Conservation (phyloP, 2,113 vertebrate genomes). For the Channa argus region DNA sequence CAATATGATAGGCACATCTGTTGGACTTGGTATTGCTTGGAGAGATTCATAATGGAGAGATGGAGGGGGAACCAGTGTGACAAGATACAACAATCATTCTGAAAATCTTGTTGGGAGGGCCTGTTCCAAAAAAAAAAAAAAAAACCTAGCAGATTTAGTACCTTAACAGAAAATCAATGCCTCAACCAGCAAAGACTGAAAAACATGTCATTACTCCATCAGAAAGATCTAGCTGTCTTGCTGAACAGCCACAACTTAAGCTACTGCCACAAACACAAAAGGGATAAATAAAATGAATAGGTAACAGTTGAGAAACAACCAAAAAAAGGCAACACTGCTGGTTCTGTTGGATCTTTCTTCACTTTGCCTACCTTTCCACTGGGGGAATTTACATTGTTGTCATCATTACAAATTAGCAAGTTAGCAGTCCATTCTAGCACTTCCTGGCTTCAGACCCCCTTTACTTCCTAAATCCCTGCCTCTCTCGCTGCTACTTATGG, state of each 20-base stretch:
- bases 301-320: conserved; percentile 81
- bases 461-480: conserved; percentile 65
- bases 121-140: conserved; percentile 34
- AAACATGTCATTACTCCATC: conserved; percentile 66
- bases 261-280: conserved; percentile 72
- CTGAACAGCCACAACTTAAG: conserved; percentile 56
- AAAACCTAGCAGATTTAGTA: conserved; percentile 73
- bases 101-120: conserved; percentile 60
- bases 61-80: conserved; percentile 40
- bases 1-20: conserved; percentile 78
- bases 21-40: conserved; percentile 83
- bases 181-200: conserved; percentile 74
- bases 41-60: conserved; percentile 68
- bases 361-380: conserved; percentile 63
- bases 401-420: conserved; percentile 80
- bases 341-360: conserved; percentile 79
- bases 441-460: conserved; percentile 62
- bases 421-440: conserved; percentile 77
- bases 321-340: conserved; percentile 86
- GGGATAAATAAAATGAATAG: conserved; percentile 77
- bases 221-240: conserved; percentile 61
- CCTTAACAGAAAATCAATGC: conserved; percentile 72
- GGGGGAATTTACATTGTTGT: conserved; percentile 74
- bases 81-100: conserved; percentile 66
- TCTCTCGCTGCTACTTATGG: conserved; percentile 63